Evolutionary conservation across 2,113 vertebrate species (phyloP), one percentile per base, ranked within the genome.

Genomic region (Dolichallabes microphthalmus): DNA sequence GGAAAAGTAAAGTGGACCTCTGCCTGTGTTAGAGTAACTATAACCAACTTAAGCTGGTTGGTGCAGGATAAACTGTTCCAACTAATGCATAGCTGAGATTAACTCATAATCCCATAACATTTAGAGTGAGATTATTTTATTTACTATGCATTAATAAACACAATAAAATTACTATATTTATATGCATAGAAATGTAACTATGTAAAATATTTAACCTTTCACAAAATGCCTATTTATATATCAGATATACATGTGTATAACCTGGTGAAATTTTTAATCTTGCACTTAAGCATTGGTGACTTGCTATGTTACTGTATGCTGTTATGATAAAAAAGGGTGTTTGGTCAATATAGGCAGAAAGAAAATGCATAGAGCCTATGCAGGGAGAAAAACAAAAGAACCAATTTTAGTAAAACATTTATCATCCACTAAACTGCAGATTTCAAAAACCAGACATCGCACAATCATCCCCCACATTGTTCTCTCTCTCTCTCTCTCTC

Each of bases 341-440:
- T 22, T 45, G 10, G 39, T 64, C 57, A 52, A 17, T 77, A 25
- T 57, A 22, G 61, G 13, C 45, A n/a, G 17, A 13, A 19, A 32
- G 22, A 68, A 17, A 52, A 81, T 25, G 53, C 53, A 35, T 22
- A 35, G 55, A 35, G 57, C 11, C 75, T 52, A 45, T 71, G 32
- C n/a, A 52, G 25, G 5, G 74, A 83, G 68, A 74, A 61, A 76
- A 86, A 86, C 80, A 83, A 90, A 91, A 90, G 92, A 89, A 89
- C 86, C 82, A 88, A 88, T 92, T 93, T 94, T 93, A 93, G 91
- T 86, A 91, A 88, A 92, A 91, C 93, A 93, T 94, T 94, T 94
- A 93, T 94, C 94, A 93, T 94, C 92, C 90, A 92, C 90, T 89
- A 92, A 94, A 94, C 91, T 92, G 92, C 93, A 92, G 91, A 93